Conservation (phyloP, 1,140 invertebrate species). For the Thaumatotibia leucotreta region DNA sequence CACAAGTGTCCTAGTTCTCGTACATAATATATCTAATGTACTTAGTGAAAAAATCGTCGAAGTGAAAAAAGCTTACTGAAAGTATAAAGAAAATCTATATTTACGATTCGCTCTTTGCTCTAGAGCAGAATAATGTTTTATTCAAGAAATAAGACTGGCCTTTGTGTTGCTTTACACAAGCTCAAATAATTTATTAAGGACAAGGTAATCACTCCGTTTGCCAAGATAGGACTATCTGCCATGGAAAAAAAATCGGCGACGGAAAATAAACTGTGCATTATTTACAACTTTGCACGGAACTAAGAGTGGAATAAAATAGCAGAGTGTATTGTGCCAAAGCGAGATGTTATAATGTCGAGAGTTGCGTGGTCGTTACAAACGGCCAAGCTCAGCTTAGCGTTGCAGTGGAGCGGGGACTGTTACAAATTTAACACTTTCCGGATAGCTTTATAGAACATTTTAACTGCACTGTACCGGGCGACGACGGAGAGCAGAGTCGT, state of each 20-base stretch:
- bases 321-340: slow-evolving; percentile 3
- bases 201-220: slow-evolving; percentile 41
- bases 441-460: slow-evolving; percentile 18
- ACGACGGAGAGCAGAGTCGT: background rate
- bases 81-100: slow-evolving; percentile 21
- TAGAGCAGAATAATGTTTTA: slow-evolving; percentile 37
- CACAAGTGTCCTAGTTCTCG: no score
- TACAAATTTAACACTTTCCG: slow-evolving; percentile 26
- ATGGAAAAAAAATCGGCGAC: slow-evolving; percentile 30
- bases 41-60: no score
- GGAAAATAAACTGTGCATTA: slow-evolving; percentile 21
- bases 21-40: no score
- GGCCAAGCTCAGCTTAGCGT: background rate
- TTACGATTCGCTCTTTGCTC: slow-evolving; percentile 16
- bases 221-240: slow-evolving; percentile 30
- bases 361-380: slow-evolving; percentile 17
- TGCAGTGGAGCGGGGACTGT: slow-evolving; percentile 16
- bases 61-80: background rate
- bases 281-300: slow-evolving; percentile 21
- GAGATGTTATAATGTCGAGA: slow-evolving; percentile 8
- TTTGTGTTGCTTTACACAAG: slow-evolving; percentile 38
- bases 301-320: slow-evolving; percentile 14
- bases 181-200: slow-evolving; percentile 41
- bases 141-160: slow-evolving; percentile 37
- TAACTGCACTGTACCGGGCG: background rate